Conservation (phyloP, 2,888 invertebrate genomes). For the Luperina testacea region DNA sequence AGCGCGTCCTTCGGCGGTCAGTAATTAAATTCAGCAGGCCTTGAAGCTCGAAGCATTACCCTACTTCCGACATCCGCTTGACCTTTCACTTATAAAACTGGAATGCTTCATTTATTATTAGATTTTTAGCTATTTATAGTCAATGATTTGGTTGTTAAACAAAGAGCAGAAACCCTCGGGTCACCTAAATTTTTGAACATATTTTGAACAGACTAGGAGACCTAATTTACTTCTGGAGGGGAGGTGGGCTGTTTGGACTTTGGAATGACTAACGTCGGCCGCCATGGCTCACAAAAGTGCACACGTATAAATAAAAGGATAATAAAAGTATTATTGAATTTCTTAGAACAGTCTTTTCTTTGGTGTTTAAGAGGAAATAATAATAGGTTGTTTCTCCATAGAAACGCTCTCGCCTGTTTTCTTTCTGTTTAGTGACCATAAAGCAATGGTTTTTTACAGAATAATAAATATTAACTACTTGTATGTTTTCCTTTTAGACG, state of each 20-base stretch:
- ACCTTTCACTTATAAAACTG: slow-evolving; percentile 23
- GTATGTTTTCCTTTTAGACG: too few relatives aligned
- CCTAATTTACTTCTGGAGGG: too few relatives aligned
- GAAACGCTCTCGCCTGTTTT: too few relatives aligned
- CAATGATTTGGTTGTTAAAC: background rate
- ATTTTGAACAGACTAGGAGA: background rate
- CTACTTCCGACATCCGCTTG: slow-evolving; percentile 38
- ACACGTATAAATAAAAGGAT: background rate
- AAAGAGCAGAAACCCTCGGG: background rate
- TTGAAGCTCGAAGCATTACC: slow-evolving; percentile 15
- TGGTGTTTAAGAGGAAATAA: too few relatives aligned
- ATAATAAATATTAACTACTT: too few relatives aligned
- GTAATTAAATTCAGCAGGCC: slow-evolving; percentile 35
- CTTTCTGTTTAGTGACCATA: too few relatives aligned
- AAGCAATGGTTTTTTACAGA: too few relatives aligned
- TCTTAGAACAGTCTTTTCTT: background rate
- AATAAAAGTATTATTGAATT: background rate
- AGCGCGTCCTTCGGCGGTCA: slow-evolving; percentile 10
- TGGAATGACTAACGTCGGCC: too few relatives aligned
- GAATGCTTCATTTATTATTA: slow-evolving; percentile 14
- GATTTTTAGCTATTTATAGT: slow-evolving; percentile 15
- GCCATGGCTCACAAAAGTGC: too few relatives aligned
- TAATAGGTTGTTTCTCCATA: too few relatives aligned
- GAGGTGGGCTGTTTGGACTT: too few relatives aligned
- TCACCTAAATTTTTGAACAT: background rate